A percentile compares a stretch with the other conserved stretches of the same genome.
These are phyloP conservation scores for Teleiodes luculella DNA, from an alignment of 2,888 invertebrate genomes.

Conservation along the genomic window DNA sequence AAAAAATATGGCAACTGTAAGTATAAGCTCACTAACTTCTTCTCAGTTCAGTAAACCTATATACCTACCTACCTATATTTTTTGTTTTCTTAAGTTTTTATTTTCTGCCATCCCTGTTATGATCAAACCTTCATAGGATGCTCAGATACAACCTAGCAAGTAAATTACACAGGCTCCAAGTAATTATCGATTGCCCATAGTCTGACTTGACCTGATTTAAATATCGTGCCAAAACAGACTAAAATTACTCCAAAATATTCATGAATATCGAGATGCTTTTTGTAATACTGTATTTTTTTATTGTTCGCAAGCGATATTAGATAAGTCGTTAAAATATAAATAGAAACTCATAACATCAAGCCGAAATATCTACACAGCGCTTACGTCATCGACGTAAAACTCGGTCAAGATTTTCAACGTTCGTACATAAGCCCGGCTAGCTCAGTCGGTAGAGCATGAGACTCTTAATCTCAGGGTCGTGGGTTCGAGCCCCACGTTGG, in stretches of 20 bases:
- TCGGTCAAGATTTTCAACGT: conserved; percentile 22
- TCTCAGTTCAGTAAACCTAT: too few relatives aligned
- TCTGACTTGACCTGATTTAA: conserved; percentile 41
- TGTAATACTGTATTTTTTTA: too few relatives aligned
- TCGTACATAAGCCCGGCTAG: conserved; percentile 61
- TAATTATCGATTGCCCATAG: conserved; percentile 59
- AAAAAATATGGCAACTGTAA: too few relatives aligned
- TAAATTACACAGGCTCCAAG: conserved; percentile 61
- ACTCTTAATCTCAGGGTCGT: conserved; percentile 83
- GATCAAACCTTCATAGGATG: conserved; percentile 45
- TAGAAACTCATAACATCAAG: background rate
- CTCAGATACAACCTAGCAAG: conserved; percentile 58
- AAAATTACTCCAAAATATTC: background rate
- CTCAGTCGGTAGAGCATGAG: conserved; percentile 80
- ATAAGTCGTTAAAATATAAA: background rate
- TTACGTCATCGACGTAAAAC: conserved; percentile 1
- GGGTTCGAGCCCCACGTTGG: conserved; percentile 82
- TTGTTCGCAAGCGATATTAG: background rate
- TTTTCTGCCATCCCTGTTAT: conserved; percentile 19
- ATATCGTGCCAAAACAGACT: background rate
- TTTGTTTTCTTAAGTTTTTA: background rate
- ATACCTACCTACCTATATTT: too few relatives aligned
- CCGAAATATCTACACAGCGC: background rate
- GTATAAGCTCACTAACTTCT: too few relatives aligned
- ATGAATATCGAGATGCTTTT: too few relatives aligned